A percentile compares a stretch with the other conserved stretches of the same genome.
phyloP scores from a whole-genome alignment of 2,888 invertebrate genomes.

The Drosophila niveifrons region DNA sequence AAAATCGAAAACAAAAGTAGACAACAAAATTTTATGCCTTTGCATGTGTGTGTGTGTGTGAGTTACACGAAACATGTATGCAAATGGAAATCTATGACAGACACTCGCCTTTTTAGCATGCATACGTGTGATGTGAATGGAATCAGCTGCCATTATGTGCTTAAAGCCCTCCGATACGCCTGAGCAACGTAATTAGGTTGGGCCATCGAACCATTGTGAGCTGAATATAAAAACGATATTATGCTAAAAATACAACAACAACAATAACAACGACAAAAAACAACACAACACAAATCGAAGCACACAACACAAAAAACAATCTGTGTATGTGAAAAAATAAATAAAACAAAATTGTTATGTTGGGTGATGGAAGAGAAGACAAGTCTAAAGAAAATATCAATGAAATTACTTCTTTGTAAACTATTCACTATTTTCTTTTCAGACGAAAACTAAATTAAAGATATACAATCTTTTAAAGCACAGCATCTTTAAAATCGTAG shows the following conservation, averaged over 20 bases:
- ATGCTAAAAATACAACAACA: slow-evolving; percentile 19
- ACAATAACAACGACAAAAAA: slow-evolving; percentile 15
- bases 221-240: slow-evolving; percentile 3
- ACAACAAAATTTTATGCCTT: slow-evolving; percentile 73
- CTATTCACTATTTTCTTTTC: too few species aligned
- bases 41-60: slow-evolving; percentile 44
- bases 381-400: neutral
- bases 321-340: slow-evolving; percentile 11
- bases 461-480: too few species aligned
- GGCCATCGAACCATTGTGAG: slow-evolving; percentile 14
- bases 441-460: too few species aligned
- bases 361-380: neutral
- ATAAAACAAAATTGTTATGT: neutral
- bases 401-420: neutral
- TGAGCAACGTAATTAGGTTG: slow-evolving; percentile 40
- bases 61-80: slow-evolving; percentile 58
- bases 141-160: slow-evolving; percentile 57
- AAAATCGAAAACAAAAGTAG: slow-evolving; percentile 34
- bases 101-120: slow-evolving; percentile 24
- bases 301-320: slow-evolving; percentile 12
- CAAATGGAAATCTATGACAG: slow-evolving; percentile 54
- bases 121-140: slow-evolving; percentile 52
- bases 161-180: slow-evolving; percentile 18
- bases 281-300: slow-evolving; percentile 3
- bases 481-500: too few species aligned